Evolutionary conservation across 2,888 invertebrate species (phyloP).

Genomic region (Esperia sulphurella): DNA sequence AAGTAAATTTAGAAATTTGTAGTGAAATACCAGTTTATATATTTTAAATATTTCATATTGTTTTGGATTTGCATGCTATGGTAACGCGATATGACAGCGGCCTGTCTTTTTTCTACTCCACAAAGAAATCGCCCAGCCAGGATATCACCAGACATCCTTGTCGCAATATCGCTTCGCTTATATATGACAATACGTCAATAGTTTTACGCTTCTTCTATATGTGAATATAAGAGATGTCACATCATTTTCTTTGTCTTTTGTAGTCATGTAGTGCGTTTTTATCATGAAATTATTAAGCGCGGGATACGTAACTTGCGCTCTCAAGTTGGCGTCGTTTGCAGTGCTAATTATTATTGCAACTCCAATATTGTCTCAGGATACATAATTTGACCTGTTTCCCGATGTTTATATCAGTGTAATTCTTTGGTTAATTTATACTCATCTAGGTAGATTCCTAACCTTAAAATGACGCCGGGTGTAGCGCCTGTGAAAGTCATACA

Average conservation of each 20-base stretch:
- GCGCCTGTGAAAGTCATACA: slow-evolving; percentile 16
- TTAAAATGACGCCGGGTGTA: slow-evolving; percentile 64
- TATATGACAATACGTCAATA: not conserved
- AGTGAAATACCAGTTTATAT: not conserved
- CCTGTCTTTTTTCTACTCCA: slow-evolving; percentile 4
- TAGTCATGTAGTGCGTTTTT: not conserved
- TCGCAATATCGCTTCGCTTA: not conserved
- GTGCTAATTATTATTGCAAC: slow-evolving; percentile 15
- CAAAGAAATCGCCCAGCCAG: slow-evolving; percentile 12
- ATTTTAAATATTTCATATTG: not conserved
- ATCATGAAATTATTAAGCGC: slow-evolving; percentile 53
- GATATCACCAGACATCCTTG: slow-evolving; percentile 3
- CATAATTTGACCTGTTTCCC: not conserved
- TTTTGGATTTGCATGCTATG: not conserved
- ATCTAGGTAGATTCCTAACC: slow-evolving; percentile 48
- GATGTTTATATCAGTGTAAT: not conserved
- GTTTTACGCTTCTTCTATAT: too few relatives aligned
- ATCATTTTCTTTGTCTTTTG: not conserved
- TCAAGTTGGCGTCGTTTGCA: slow-evolving; percentile 48
- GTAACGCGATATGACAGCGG: not conserved
- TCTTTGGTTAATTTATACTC: not conserved
- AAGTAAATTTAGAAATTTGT: slow-evolving; percentile 22
- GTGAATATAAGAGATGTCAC: too few relatives aligned
- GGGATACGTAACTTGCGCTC: slow-evolving; percentile 55
- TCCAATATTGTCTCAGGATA: not conserved